Conservation (phyloP, 2,797 vertebrate species). For the Centroberyx gerrardi region DNA sequence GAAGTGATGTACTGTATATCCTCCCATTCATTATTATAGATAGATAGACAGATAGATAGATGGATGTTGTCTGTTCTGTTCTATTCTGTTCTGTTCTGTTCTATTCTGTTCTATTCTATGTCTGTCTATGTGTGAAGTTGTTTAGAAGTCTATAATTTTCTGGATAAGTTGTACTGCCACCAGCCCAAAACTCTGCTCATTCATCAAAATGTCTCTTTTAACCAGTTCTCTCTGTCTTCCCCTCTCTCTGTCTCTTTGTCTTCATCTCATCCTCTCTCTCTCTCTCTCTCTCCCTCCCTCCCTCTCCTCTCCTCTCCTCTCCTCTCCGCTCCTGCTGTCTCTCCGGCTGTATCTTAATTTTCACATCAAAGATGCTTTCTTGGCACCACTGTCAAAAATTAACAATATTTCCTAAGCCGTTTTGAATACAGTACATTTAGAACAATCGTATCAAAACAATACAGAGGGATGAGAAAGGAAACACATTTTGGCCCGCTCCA, state of each 20-base stretch:
- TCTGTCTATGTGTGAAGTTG: conserved; percentile 59
- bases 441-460: conserved; percentile 50
- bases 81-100: conserved; percentile 17
- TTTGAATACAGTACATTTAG: conserved; percentile 37
- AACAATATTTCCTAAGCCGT: conserved; percentile 52
- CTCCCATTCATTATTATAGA: conserved; percentile 11
- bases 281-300: conserved; percentile 1
- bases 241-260: neutral
- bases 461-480: conserved; percentile 42
- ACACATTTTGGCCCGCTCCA: conserved; percentile 32
- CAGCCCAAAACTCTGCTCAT: conserved; percentile 69
- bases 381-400: conserved; percentile 55
- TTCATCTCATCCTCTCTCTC: neutral
- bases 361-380: conserved; percentile 58
- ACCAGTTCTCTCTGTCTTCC: conserved; percentile 52
- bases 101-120: conserved; percentile 24
- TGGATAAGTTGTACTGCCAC: conserved; percentile 64
- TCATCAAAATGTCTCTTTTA: conserved; percentile 73
- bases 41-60: no score
- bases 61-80: no score
- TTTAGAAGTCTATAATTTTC: conserved; percentile 71
- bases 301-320: conserved; percentile 30
- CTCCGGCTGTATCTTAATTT: conserved; percentile 55
- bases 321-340: neutral
- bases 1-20: conserved; percentile 4